phyloP scores from a whole-genome alignment of 2,888 invertebrate genomes.

The Cryptocheilus praepositus region DNA sequence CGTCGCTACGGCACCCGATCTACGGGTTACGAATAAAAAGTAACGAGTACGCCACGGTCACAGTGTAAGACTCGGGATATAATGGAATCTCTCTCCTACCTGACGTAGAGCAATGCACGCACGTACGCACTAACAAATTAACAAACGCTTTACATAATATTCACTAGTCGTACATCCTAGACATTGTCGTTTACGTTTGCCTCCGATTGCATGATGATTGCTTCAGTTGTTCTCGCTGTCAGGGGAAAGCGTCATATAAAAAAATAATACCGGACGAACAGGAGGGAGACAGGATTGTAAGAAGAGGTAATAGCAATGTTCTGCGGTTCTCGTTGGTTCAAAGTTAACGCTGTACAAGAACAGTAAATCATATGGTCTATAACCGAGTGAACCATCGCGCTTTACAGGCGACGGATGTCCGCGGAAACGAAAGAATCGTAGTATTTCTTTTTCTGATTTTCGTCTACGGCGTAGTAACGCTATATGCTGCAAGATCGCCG shows the following conservation, averaged over 20 bases:
- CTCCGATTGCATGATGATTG: conserved; percentile 27
- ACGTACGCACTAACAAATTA: conserved; percentile 49
- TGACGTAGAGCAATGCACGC: conserved; percentile 20
- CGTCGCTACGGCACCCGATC: conserved; percentile 13
- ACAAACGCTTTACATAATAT: conserved; percentile 50
- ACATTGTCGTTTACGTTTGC: conserved; percentile 33
- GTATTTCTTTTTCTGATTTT: background rate
- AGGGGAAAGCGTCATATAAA: background rate
- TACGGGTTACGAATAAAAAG: conserved; percentile 13
- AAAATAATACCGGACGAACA: no score
- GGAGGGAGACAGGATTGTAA: no score
- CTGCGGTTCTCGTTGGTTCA: no score
- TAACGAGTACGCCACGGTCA: background rate
- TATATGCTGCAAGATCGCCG: conserved; percentile 12
- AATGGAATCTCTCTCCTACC: background rate
- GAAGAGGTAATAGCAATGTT: no score
- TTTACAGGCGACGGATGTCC: no score
- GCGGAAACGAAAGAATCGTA: background rate
- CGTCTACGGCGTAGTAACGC: background rate
- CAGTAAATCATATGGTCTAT: no score
- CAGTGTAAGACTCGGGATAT: conserved; percentile 1
- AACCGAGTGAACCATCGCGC: no score
- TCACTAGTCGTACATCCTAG: conserved; percentile 34
- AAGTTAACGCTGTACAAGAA: no score
- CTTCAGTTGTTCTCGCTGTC: conserved; percentile 11